Conservation (phyloP, 2,888 invertebrate species). For the Vanessa cardui region DNA sequence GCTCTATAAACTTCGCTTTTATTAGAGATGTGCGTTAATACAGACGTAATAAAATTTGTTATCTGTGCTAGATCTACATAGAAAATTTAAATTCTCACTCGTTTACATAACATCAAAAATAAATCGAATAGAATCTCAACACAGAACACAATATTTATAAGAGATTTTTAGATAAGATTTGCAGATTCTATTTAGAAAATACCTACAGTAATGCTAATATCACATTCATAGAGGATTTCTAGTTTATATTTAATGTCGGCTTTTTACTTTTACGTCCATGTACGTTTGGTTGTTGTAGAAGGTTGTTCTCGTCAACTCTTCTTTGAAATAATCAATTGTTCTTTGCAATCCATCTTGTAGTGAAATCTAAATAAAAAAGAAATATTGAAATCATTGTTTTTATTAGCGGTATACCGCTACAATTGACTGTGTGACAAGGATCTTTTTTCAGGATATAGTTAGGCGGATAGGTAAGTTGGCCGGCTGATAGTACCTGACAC, state of each 20-base stretch:
- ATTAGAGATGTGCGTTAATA: too few species aligned
- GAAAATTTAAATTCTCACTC: not conserved
- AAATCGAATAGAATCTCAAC: not conserved
- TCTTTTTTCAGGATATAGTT: too few species aligned
- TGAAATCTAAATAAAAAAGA: constrained; percentile 81
- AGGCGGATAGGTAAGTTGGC: too few species aligned
- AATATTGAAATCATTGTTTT: too few species aligned
- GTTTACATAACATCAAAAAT: not conserved
- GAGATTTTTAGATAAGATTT: constrained; percentile 20
- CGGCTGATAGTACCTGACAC: too few species aligned
- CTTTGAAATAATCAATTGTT: constrained; percentile 96
- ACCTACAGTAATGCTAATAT: constrained; percentile 58
- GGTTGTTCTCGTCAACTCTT: constrained; percentile 87
- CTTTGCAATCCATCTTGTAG: constrained; percentile 93
- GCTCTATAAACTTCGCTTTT: too few species aligned
- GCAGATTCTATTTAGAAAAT: constrained; percentile 13
- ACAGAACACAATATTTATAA: constrained; percentile 6
- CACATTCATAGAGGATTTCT: constrained; percentile 61
- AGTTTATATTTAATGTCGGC: constrained; percentile 50
- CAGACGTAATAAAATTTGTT: too few species aligned
- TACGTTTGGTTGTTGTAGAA: constrained; percentile 77
- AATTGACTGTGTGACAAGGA: too few species aligned
- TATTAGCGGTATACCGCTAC: too few species aligned
- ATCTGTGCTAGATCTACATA: not conserved
- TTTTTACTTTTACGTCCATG: constrained; percentile 68